A percentile compares a stretch with the other conserved stretches of the same genome.
phyloP scores from a whole-genome alignment of 2,888 invertebrate species.

The Drosophila vallismaia region DNA sequence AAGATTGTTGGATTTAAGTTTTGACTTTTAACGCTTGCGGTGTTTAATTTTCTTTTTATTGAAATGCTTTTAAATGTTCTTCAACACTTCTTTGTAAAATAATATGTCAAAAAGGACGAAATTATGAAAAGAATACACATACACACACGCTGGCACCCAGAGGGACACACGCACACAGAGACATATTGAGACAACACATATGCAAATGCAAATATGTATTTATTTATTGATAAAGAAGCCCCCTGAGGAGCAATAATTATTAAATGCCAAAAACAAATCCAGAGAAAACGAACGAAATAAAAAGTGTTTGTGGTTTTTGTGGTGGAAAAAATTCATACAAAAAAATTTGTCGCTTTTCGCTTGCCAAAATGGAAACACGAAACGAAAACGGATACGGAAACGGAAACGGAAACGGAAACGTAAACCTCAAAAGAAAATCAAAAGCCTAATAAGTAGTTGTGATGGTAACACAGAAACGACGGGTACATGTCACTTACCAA shows the following conservation, averaged over 20 bases:
- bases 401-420: conserved; percentile 18
- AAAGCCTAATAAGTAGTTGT: conserved; percentile 55
- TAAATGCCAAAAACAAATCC: conserved; percentile 54
- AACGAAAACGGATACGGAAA: conserved; percentile 16
- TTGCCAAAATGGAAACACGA: conserved; percentile 37
- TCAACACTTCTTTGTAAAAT: conserved; percentile 13
- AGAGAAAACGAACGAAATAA: conserved; percentile 25
- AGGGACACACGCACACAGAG: conserved; percentile 14
- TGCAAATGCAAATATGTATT: conserved; percentile 49
- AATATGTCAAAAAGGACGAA: conserved; percentile 25
- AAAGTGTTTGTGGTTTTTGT: conserved; percentile 43
- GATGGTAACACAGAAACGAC: conserved; percentile 65
- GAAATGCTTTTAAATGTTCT: conserved; percentile 23
- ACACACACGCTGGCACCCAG: not conserved
- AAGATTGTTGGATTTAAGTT: conserved; percentile 19
- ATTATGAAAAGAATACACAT: conserved; percentile 4
- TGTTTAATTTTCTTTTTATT: conserved; percentile 24
- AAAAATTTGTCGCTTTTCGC: conserved; percentile 52
- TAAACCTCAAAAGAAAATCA: conserved; percentile 26
- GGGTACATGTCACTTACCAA: conserved; percentile 93
- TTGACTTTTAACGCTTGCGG: conserved; percentile 11
- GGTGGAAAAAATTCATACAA: conserved; percentile 45
- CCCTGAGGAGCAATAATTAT: conserved; percentile 68
- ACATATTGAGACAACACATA: conserved; percentile 43
- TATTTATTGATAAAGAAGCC: conserved; percentile 65